A percentile compares a stretch with the other conserved stretches of the same genome.
phyloP scores from a whole-genome alignment of 1,140 invertebrate genomes.

The Zaprionus davidi region DNA sequence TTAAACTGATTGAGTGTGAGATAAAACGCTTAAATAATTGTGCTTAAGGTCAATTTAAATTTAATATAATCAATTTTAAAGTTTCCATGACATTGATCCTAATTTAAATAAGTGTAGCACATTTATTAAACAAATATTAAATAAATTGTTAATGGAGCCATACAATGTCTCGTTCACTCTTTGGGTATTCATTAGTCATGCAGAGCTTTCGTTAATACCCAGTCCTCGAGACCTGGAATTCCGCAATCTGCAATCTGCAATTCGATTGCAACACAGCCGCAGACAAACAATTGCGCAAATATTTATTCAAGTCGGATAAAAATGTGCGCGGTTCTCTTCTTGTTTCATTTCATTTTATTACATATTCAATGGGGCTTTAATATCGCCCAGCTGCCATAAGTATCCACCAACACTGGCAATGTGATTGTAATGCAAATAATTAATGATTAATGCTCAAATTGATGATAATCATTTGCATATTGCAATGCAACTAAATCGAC shows the following conservation, averaged over 20 bases:
- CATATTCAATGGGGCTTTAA: constrained; percentile 57
- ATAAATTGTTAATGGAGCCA: not conserved
- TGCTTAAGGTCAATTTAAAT: too few relatives aligned
- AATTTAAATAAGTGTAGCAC: not conserved
- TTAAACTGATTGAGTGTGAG: not conserved
- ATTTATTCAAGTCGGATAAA: constrained; percentile 60
- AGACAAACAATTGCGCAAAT: constrained; percentile 61
- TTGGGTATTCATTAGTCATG: not conserved
- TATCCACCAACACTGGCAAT: constrained; percentile 24
- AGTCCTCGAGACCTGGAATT: constrained; percentile 7
- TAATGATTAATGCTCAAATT: constrained; percentile 68
- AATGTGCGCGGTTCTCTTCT: constrained; percentile 17
- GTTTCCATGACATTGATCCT: too few relatives aligned
- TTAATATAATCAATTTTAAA: too few relatives aligned
- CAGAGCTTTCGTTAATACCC: not conserved
- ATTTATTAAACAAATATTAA: not conserved
- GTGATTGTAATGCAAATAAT: constrained; percentile 65
- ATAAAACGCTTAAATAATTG: too few relatives aligned
- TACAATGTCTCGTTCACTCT: not conserved
- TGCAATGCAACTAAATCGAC: constrained; percentile 39
- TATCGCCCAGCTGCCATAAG: constrained; percentile 8
- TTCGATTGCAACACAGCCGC: constrained; percentile 46
- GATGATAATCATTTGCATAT: constrained; percentile 53
- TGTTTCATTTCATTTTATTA: constrained; percentile 65
- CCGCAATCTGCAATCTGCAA: constrained; percentile 34